phyloP scores from a whole-genome alignment of 2,888 invertebrate genomes.

The Dicyrtoma fusca region DNA sequence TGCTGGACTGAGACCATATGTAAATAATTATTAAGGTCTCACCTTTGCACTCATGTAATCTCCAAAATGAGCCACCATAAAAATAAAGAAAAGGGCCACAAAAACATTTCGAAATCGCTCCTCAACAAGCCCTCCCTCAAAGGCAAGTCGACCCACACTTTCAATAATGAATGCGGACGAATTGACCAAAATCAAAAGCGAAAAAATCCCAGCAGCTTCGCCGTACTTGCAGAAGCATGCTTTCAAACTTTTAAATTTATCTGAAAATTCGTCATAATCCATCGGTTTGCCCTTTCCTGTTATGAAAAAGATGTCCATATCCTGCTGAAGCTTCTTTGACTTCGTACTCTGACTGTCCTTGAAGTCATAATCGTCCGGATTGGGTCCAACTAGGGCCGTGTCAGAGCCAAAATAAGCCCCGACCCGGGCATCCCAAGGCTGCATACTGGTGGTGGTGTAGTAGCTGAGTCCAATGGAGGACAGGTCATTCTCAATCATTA shows the following conservation, averaged over 20 bases:
- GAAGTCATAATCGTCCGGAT: no score
- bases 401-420: no score
- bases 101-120: not conserved
- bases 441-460: no score
- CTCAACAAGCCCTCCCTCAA: not conserved
- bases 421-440: no score
- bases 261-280: not conserved
- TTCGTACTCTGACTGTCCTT: not conserved
- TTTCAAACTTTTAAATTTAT: not conserved
- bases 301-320: not conserved
- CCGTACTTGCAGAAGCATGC: not conserved
- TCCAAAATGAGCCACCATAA: slow-evolving; percentile 3
- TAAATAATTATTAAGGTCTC: no score
- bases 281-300: not conserved
- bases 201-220: not conserved
- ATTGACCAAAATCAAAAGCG: not conserved
- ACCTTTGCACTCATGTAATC: slow-evolving; percentile 8
- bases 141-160: not conserved
- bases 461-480: no score
- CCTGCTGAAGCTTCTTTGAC: not conserved
- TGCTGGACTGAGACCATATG: no score
- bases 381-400: no score
- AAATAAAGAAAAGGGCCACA: not conserved
- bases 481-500: not conserved
- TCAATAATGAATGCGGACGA: slow-evolving; percentile 2